These are phyloP conservation scores for Phengaris alcon DNA, from an alignment of 2,888 invertebrate genomes.

Conservation along the genomic window DNA sequence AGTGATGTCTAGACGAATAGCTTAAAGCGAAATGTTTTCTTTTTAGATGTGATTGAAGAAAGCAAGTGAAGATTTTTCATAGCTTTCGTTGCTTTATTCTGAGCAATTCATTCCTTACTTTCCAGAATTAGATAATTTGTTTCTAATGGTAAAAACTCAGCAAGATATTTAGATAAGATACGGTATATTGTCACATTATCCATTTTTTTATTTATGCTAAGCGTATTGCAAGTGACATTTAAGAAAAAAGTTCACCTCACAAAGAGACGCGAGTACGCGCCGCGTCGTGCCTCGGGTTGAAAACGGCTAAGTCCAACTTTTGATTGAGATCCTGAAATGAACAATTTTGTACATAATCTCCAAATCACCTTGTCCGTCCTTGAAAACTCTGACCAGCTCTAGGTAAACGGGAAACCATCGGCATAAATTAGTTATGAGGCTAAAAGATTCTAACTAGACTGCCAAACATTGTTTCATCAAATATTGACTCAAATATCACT, in stretches of 20 bases:
- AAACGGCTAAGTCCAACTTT: not conserved
- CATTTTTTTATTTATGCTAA: too few species aligned
- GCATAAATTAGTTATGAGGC: conserved; percentile 5
- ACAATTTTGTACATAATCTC: not conserved
- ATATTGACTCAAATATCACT: not conserved
- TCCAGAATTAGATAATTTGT: too few species aligned
- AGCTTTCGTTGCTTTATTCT: not conserved
- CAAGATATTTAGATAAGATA: too few species aligned
- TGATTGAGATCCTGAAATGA: not conserved
- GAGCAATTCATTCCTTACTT: too few species aligned
- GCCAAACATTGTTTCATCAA: conserved; percentile 2
- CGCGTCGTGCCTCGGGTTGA: too few species aligned
- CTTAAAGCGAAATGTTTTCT: not conserved
- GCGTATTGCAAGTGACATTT: not conserved
- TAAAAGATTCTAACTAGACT: not conserved
- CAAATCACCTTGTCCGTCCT: not conserved
- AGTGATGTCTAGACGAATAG: not conserved
- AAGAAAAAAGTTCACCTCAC: not conserved
- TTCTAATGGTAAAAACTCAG: too few species aligned
- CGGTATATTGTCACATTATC: too few species aligned
- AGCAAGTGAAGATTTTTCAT: not conserved
- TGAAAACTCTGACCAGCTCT: not conserved
- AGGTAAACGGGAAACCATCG: not conserved
- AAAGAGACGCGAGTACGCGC: too few species aligned
- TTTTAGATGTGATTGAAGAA: not conserved